Evolutionary conservation across 2,113 vertebrate species (phyloP).

Genomic region (Calcarius ornatus): DNA sequence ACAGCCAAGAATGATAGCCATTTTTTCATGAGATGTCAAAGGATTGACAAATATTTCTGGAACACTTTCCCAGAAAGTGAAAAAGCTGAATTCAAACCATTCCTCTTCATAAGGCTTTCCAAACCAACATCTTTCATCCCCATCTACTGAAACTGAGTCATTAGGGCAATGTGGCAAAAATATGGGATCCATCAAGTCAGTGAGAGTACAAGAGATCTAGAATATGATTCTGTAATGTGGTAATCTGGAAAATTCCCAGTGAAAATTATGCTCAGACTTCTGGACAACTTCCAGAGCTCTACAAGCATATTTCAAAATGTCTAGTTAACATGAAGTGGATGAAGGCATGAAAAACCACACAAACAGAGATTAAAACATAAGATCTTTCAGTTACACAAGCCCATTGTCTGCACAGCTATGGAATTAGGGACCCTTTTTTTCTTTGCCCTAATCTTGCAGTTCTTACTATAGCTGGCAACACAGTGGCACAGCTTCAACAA

Average conservation of each 20-base stretch:
- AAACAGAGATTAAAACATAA: background rate
- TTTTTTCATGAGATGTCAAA: background rate
- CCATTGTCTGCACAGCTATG: background rate
- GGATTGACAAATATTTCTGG: background rate
- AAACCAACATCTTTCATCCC: background rate
- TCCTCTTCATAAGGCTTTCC: background rate
- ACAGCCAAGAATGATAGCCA: background rate
- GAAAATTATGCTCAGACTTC: background rate
- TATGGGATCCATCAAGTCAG: background rate
- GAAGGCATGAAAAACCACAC: background rate
- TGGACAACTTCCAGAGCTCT: background rate
- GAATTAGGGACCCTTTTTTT: fast-evolving
- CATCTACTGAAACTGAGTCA: background rate
- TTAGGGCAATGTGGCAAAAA: background rate
- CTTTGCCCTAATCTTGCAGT: background rate
- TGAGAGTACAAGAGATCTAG: background rate
- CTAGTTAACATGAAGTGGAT: background rate
- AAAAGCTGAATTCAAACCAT: background rate
- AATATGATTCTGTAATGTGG: background rate
- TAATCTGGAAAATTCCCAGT: background rate
- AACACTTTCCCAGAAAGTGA: background rate
- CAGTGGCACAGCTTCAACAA: background rate
- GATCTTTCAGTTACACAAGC: background rate
- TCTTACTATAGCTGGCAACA: background rate
- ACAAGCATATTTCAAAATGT: background rate